Conservation (phyloP, 2,888 invertebrate species). For the Caenorhabditis sp. region DNA sequence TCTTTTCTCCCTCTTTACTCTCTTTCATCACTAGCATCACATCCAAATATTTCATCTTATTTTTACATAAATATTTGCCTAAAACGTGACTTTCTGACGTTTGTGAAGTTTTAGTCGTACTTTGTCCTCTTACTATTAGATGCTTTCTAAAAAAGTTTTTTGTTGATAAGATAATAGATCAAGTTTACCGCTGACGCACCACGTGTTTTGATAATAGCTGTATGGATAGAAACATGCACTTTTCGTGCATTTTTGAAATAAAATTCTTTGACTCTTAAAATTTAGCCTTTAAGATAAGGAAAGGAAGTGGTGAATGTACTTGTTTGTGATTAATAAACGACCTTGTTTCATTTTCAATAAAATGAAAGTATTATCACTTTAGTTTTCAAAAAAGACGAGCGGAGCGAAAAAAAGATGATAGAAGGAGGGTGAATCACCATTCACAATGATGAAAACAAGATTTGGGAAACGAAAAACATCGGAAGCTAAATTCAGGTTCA, state of each 20-base stretch:
- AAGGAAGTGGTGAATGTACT: too few species aligned
- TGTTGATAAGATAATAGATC: constrained; percentile 6
- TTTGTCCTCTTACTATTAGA: too few species aligned
- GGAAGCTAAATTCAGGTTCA: constrained; percentile 18
- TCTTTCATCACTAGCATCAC: constrained; percentile 13
- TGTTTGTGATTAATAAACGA: too few species aligned
- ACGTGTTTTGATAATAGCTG: neutral
- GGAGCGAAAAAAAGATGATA: too few species aligned
- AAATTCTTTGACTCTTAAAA: neutral
- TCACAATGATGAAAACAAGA: constrained; percentile 2
- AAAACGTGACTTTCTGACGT: neutral
- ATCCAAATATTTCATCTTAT: too few species aligned
- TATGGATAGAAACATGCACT: neutral
- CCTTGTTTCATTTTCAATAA: too few species aligned
- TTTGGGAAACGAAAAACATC: neutral
- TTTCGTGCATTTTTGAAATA: neutral
- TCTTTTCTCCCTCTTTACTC: constrained; percentile 1
- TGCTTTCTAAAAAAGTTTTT: neutral
- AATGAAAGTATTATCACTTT: too few species aligned
- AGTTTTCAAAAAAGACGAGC: too few species aligned
- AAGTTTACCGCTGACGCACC: neutral
- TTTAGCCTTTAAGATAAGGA: too few species aligned
- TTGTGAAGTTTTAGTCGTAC: neutral
- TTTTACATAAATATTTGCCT: constrained; percentile 5
- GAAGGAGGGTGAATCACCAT: constrained; percentile 16